Conservation (phyloP, 2,797 vertebrate genomes). For the Mallotus villosus region DNA sequence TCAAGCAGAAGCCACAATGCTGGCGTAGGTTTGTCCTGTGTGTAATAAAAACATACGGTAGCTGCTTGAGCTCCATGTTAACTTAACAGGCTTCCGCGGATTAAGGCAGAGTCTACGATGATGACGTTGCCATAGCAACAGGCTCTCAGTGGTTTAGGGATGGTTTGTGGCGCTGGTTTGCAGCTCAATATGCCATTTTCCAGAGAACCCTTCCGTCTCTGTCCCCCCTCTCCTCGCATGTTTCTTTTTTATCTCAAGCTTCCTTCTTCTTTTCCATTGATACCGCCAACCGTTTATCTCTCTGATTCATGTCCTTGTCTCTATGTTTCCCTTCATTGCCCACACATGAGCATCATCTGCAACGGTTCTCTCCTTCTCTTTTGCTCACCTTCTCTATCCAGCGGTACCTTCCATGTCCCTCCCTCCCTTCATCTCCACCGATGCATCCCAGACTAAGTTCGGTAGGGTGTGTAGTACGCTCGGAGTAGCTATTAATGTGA, state of each 20-base stretch:
- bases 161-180: slow-evolving; percentile 73
- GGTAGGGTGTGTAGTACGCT: slow-evolving; percentile 48
- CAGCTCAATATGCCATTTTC: slow-evolving; percentile 65
- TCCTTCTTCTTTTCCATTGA: too few relatives aligned
- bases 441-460: slow-evolving; percentile 29
- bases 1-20: slow-evolving; percentile 50
- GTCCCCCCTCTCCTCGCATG: slow-evolving; percentile 32
- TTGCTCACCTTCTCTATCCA: slow-evolving; percentile 14
- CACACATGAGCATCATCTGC: not conserved
- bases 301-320: slow-evolving; percentile 29
- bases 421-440: slow-evolving; percentile 27
- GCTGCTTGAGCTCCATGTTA: slow-evolving; percentile 67
- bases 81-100: slow-evolving; percentile 76
- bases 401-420: slow-evolving; percentile 39
- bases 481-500: slow-evolving; percentile 17
- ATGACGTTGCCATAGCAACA: slow-evolving; percentile 84
- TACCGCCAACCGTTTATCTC: too few relatives aligned
- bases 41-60: slow-evolving; percentile 12
- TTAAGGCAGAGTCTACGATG: slow-evolving; percentile 73
- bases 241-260: too few relatives aligned
- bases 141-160: slow-evolving; percentile 61
- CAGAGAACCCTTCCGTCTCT: slow-evolving; percentile 46
- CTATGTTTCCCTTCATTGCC: slow-evolving; percentile 24
- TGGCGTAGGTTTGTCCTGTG: slow-evolving; percentile 35
- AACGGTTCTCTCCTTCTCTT: not conserved